Percentiles rank a stretch among this genome's conserved stretches.
These are phyloP conservation scores for Spea bombifrons DNA, from an alignment of 2,113 vertebrate species.

Conservation along the genomic window DNA sequence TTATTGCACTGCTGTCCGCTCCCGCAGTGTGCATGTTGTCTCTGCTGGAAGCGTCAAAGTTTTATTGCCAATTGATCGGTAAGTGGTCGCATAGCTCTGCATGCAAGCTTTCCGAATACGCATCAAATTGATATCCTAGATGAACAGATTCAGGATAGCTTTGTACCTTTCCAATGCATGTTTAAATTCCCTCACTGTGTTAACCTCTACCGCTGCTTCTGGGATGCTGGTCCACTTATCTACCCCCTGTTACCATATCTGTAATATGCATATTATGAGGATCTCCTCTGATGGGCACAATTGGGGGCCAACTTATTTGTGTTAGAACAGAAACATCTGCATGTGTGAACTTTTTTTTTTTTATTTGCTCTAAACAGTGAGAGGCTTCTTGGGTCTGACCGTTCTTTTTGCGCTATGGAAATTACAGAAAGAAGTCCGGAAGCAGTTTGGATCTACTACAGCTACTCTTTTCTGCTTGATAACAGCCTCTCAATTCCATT, in stretches of 20 bases:
- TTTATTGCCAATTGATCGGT: constrained; percentile 84
- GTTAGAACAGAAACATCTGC: too few species aligned
- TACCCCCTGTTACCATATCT: too few species aligned
- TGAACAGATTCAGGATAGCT: not conserved
- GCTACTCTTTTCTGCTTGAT: constrained; percentile 81
- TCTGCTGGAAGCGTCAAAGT: constrained; percentile 74
- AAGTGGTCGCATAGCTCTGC: constrained; percentile 32
- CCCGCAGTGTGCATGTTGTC: constrained; percentile 71
- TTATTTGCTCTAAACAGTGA: constrained; percentile 63
- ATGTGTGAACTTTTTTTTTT: too few species aligned
- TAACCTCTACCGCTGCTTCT: not conserved
- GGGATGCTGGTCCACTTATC: too few species aligned
- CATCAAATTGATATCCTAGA: too few species aligned
- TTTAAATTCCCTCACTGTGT: not conserved
- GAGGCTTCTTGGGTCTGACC: constrained; percentile 77
- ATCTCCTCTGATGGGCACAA: too few species aligned
- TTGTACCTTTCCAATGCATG: not conserved
- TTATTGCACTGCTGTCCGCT: constrained; percentile 74
- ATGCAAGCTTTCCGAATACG: not conserved
- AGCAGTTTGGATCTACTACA: constrained; percentile 81
- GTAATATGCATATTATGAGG: too few species aligned
- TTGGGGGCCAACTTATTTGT: too few species aligned
- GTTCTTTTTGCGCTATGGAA: constrained; percentile 79
- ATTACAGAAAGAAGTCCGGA: constrained; percentile 81
- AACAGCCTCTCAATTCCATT: constrained; percentile 88